Conservation (phyloP, 2,797 vertebrate species). For the Arctocebus calabarensis region DNA sequence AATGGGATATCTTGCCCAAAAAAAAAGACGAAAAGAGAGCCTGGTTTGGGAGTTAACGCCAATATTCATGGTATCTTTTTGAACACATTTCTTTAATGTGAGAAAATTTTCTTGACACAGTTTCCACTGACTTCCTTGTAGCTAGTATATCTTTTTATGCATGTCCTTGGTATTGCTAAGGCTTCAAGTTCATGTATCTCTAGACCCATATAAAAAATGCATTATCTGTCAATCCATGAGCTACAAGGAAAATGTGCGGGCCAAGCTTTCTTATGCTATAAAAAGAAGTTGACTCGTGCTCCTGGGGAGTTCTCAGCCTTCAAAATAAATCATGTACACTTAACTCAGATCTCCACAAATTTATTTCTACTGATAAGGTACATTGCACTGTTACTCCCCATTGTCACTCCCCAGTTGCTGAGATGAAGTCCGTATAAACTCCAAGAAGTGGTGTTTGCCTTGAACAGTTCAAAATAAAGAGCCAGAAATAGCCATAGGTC, state of each 20-base stretch:
- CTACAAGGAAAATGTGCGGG: not conserved
- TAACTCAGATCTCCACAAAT: not conserved
- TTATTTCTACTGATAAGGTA: not conserved
- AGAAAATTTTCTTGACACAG: not conserved
- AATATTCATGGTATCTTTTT: slow-evolving; percentile 30
- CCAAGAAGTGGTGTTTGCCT: not conserved
- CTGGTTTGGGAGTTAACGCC: not conserved
- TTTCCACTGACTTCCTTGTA: not conserved
- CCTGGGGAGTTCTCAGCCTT: slow-evolving; percentile 10
- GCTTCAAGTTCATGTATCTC: slow-evolving; percentile 41
- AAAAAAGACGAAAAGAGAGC: slow-evolving; percentile 17
- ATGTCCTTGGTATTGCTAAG: not conserved
- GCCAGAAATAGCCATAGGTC: not conserved
- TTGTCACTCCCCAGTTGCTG: not conserved
- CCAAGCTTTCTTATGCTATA: slow-evolving; percentile 50
- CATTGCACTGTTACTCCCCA: not conserved
- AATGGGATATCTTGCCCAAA: not conserved
- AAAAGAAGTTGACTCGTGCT: slow-evolving; percentile 40
- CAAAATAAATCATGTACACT: not conserved
- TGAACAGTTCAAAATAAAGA: not conserved
- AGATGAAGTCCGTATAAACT: not conserved
- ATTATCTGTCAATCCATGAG: not conserved
- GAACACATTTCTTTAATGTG: not conserved
- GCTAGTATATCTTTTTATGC: not conserved
- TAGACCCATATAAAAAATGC: slow-evolving; percentile 59